Evolutionary conservation across 2,888 invertebrate species (phyloP).

Genomic region (Steinernema carpocapsae): DNA sequence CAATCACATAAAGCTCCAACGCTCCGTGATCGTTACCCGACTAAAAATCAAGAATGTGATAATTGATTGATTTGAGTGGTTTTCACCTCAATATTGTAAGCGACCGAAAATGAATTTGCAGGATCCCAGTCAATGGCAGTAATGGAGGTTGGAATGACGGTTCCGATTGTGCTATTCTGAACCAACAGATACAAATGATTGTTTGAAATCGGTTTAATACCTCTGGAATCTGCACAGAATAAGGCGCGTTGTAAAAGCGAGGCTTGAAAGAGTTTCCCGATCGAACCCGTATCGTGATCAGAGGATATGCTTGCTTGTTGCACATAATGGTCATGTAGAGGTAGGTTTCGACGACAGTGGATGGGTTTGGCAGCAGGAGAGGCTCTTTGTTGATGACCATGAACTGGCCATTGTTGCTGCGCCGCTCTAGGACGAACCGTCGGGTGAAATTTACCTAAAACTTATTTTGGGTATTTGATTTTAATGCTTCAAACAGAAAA

Average conservation of each 20-base stretch:
- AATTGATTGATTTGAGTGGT: neutral
- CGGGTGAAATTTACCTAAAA: conserved; percentile 49
- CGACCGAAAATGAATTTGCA: conserved; percentile 50
- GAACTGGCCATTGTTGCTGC: conserved; percentile 49
- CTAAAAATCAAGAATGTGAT: conserved; percentile 25
- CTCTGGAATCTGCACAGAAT: conserved; percentile 52
- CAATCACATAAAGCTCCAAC: conserved; percentile 40
- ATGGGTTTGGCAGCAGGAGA: conserved; percentile 56
- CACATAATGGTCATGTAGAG: conserved; percentile 63
- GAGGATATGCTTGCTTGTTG: conserved; percentile 61
- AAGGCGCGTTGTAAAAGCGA: conserved; percentile 60
- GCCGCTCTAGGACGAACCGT: conserved; percentile 42
- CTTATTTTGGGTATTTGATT: neutral
- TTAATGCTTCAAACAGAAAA: too few species aligned
- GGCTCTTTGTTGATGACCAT: conserved; percentile 40
- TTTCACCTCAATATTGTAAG: conserved; percentile 50
- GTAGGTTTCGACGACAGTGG: conserved; percentile 56
- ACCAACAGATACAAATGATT: neutral
- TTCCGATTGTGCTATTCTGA: conserved; percentile 47
- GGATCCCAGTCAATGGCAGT: conserved; percentile 66
- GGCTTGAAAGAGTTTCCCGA: conserved; percentile 58
- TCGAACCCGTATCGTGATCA: conserved; percentile 60
- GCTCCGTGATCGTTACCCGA: conserved; percentile 35
- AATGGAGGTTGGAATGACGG: conserved; percentile 58
- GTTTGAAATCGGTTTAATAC: conserved; percentile 43